phyloP scores from a whole-genome alignment of 2,113 vertebrate species.

The Meles meles region DNA sequence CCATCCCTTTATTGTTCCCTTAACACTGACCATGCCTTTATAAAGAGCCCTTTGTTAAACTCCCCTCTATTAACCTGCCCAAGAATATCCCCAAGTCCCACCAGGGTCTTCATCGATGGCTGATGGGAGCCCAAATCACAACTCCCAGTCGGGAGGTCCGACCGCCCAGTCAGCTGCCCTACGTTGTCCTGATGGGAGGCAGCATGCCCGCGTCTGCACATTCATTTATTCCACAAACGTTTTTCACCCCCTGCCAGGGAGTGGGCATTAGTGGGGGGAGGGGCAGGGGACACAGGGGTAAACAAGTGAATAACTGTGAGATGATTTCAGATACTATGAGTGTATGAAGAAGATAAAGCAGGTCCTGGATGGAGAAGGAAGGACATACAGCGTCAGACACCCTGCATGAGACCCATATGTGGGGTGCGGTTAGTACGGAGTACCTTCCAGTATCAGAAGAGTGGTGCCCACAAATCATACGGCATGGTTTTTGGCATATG shows the following conservation, averaged over 20 bases:
- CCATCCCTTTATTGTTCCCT: neutral
- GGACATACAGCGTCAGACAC: no score
- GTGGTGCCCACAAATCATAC: rapidly evolving
- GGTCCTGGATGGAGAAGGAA: rapidly evolving
- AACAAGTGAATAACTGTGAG: neutral
- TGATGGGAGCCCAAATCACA: neutral
- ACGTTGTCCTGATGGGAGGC: neutral
- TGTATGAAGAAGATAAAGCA: neutral
- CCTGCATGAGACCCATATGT: rapidly evolving
- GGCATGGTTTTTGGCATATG: rapidly evolving
- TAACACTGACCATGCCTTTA: neutral
- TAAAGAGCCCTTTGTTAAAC: neutral
- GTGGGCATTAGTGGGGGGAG: rapidly evolving
- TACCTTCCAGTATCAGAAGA: neutral
- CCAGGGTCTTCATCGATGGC: neutral
- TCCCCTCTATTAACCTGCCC: neutral
- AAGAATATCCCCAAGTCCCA: neutral
- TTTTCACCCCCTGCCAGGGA: neutral
- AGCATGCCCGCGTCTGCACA: rapidly evolving
- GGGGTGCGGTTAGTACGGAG: rapidly evolving
- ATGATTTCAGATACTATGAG: rapidly evolving
- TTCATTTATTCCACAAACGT: neutral
- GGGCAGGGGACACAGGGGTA: no score
- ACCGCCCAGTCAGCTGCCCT: rapidly evolving
- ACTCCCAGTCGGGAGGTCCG: neutral